Evolutionary conservation across 2,797 vertebrate species (phyloP).

Genomic region (Sebastiscus albofasciatus): DNA sequence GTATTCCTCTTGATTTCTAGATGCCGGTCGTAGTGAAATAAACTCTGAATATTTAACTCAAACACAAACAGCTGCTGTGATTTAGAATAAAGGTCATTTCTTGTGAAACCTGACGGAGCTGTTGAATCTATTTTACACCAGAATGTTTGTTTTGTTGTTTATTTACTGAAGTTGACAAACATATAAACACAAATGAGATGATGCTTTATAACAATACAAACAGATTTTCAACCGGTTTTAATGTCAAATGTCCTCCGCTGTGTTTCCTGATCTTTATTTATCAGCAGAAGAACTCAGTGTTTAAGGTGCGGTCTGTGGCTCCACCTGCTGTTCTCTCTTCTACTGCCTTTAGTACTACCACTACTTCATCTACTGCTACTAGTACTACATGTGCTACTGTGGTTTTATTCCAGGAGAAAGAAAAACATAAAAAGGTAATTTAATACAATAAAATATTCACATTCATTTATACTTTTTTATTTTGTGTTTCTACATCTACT

Average conservation of each 20-base stretch:
- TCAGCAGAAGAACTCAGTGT: not conserved
- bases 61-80: not conserved
- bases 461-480: not conserved
- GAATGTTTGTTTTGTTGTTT: not conserved
- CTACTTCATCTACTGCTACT: not conserved
- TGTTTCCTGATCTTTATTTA: not conserved
- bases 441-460: not conserved
- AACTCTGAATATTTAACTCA: not conserved
- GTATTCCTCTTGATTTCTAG: not conserved
- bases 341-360: not conserved
- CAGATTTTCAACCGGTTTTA: not conserved
- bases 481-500: not conserved
- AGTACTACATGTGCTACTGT: not conserved
- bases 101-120: not conserved
- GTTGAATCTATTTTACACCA: not conserved
- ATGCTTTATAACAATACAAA: not conserved
- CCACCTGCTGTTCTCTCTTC: slow-evolving; percentile 16
- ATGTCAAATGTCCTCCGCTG: not conserved
- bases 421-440: not conserved
- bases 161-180: not conserved
- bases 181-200: not conserved
- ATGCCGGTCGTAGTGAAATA: not conserved
- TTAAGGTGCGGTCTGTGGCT: slow-evolving; percentile 7
- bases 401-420: not conserved
- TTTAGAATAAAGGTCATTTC: not conserved